These are phyloP conservation scores for Drosophila trapezifrons DNA, from an alignment of 1,140 invertebrate species.

Conservation along the genomic window DNA sequence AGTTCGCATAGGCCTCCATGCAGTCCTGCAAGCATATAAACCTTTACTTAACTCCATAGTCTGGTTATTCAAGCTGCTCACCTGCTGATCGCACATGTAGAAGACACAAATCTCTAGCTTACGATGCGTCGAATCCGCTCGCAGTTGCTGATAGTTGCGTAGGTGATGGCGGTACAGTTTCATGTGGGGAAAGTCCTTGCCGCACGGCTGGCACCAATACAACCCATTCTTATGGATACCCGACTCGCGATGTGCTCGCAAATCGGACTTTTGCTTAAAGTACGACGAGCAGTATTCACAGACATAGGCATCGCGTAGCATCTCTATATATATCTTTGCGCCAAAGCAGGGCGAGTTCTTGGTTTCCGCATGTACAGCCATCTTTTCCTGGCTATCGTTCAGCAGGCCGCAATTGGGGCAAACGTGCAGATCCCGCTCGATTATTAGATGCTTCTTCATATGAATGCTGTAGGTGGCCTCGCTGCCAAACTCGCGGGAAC, in stretches of 20 bases:
- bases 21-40: slow-evolving; percentile 47
- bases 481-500: slow-evolving; percentile 60
- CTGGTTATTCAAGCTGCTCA: neutral
- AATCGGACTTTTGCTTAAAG: slow-evolving; percentile 54
- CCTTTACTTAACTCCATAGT: neutral
- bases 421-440: slow-evolving; percentile 47
- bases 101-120: slow-evolving; percentile 56
- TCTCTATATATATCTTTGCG: slow-evolving; percentile 40
- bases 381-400: slow-evolving; percentile 35
- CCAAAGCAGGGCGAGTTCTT: slow-evolving; percentile 39
- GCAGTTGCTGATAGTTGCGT: slow-evolving; percentile 60
- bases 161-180: slow-evolving; percentile 70
- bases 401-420: slow-evolving; percentile 69
- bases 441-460: slow-evolving; percentile 72
- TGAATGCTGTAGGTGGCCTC: slow-evolving; percentile 60
- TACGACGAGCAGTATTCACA: slow-evolving; percentile 72
- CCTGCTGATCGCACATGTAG: slow-evolving; percentile 71
- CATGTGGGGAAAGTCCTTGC: slow-evolving; percentile 57
- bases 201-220: slow-evolving; percentile 63
- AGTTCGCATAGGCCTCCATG: slow-evolving; percentile 58
- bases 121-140: slow-evolving; percentile 47
- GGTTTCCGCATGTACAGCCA: slow-evolving; percentile 34
- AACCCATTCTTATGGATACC: slow-evolving; percentile 58
- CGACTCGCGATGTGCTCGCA: slow-evolving; percentile 61
- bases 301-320: slow-evolving; percentile 54